Evolutionary conservation across 1,140 invertebrate species (phyloP), one percentile per base, ranked within the genome.

Genomic region (Penaeus chinensis): DNA sequence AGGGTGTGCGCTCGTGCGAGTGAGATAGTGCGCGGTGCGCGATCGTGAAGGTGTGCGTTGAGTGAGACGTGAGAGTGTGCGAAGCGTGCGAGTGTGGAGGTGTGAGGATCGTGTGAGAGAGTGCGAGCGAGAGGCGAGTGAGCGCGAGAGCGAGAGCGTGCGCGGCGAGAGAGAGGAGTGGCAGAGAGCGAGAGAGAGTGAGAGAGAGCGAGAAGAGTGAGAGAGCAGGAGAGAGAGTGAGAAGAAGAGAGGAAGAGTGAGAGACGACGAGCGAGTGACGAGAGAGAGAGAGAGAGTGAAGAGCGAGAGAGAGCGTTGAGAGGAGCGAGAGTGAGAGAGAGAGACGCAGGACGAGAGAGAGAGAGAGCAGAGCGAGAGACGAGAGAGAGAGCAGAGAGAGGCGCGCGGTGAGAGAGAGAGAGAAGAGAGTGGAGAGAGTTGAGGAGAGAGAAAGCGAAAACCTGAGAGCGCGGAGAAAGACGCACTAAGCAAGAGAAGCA

Each of bases 361-460:
- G n/a, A n/a, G 63, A 65, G 63, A n/a, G n/a, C 16, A n/a, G n/a
- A n/a, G 63, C 16, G 63, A n/a, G n/a, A n/a, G 63, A 65, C 16
- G 63, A 65, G 63, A n/a, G n/a, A n/a, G 63, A 65, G 63, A n/a
- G n/a, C 16, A n/a, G n/a, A n/a, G 63, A 65, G 63, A n/a, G n/a
- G 63, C 16, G n/a, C 16, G 63, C 16, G 63, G 63, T 18, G 63
- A n/a, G n/a, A n/a, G 63, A 65, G 63, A n/a, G n/a, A n/a, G 63
- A 65, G 63, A n/a, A 65, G 63, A n/a, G n/a, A n/a, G 63, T 18
- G 63, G 63, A 65, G 63, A n/a, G n/a, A n/a, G 63, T 18, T 16
- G 63, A 65, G 63, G 63, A 65, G 63, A n/a, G n/a, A n/a, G 63
- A 65, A n/a, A n/a, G n/a, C 16, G 63, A 65, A n/a, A n/a, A 65